Conservation (phyloP, 2,888 invertebrate genomes). For the Choristoneura rosaceana region DNA sequence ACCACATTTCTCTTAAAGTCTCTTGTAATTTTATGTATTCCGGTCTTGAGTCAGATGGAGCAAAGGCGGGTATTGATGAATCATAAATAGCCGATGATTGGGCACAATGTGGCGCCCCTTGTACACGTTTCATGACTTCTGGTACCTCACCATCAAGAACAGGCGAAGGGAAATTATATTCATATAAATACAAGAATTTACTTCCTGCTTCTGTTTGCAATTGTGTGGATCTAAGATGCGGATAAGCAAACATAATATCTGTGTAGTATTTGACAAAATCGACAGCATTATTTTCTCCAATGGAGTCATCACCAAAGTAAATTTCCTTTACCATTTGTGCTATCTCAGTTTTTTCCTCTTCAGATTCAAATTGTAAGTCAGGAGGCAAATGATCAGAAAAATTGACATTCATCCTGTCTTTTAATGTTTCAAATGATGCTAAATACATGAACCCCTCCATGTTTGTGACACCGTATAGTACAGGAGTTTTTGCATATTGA, state of each 20-base stretch:
- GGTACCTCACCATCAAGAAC: constrained; percentile 44
- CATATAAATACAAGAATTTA: constrained; percentile 59
- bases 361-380: constrained; percentile 59
- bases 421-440: constrained; percentile 54
- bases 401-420: constrained; percentile 57
- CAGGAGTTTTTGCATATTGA: constrained; percentile 54
- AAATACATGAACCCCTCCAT: constrained; percentile 54
- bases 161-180: constrained; percentile 54
- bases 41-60: neutral
- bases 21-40: constrained; percentile 2
- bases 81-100: constrained; percentile 50
- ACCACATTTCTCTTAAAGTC: constrained; percentile 2
- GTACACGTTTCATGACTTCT: constrained; percentile 52
- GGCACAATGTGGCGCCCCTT: constrained; percentile 57
- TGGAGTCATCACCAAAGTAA: constrained; percentile 59
- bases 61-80: neutral
- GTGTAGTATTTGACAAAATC: constrained; percentile 57
- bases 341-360: constrained; percentile 54
- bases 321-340: constrained; percentile 54
- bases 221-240: constrained; percentile 53
- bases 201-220: constrained; percentile 53
- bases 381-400: constrained; percentile 65
- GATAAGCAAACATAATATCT: constrained; percentile 64
- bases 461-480: constrained; percentile 58
- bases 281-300: constrained; percentile 51